phyloP scores from a whole-genome alignment of 2,888 invertebrate species.

The Chloromyia formosa region DNA sequence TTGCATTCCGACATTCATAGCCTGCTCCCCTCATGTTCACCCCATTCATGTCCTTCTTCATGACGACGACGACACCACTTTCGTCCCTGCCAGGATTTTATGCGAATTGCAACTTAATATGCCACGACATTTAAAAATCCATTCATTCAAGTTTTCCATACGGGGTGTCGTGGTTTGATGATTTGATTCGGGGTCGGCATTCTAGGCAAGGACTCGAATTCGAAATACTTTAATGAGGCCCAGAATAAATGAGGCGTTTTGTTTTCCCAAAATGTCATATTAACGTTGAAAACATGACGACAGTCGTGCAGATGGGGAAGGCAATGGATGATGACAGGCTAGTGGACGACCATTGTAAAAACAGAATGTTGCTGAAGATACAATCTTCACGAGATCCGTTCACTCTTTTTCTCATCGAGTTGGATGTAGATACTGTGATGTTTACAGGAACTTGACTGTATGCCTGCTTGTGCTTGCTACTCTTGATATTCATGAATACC shows the following conservation, averaged over 20 bases:
- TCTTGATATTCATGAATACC: conserved; percentile 11
- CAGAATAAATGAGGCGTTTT: conserved; percentile 35
- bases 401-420: not conserved
- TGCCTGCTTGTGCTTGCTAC: conserved; percentile 5
- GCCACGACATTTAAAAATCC: conserved; percentile 20
- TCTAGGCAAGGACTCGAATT: not conserved
- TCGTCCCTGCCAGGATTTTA: conserved; percentile 1
- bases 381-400: not conserved
- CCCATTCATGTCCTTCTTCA: not conserved
- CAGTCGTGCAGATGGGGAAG: not conserved
- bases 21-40: too few species aligned
- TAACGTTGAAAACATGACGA: not conserved
- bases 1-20: conserved; percentile 1
- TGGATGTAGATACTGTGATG: conserved; percentile 14
- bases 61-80: not conserved
- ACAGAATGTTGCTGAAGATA: not conserved
- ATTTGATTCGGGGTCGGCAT: not conserved
- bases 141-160: conserved; percentile 15
- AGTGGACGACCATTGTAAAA: not conserved
- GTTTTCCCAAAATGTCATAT: conserved; percentile 26
- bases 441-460: conserved; percentile 32
- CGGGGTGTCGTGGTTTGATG: not conserved
- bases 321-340: not conserved
- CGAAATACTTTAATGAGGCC: conserved; percentile 23
- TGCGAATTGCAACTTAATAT: conserved; percentile 33